Evolutionary conservation across 2,113 vertebrate genomes (phyloP).

Genomic region (Ptyas mucosa): DNA sequence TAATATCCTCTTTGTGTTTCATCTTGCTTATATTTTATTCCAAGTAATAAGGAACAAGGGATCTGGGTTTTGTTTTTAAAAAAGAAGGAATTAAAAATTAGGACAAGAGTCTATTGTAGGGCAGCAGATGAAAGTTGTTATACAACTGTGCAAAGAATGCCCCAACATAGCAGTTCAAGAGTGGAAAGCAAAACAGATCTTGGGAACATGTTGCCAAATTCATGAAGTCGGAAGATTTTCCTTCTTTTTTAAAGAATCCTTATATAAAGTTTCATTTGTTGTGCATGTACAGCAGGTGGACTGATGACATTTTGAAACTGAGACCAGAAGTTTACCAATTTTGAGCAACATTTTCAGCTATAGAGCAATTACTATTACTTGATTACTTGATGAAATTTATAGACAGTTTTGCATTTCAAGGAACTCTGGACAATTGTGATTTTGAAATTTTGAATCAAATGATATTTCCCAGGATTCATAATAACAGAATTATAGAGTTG

Average conservation of each 20-base stretch:
- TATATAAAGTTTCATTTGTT: neutral
- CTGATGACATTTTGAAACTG: neutral
- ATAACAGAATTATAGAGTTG: too few species aligned
- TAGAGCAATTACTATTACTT: neutral
- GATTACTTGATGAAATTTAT: neutral
- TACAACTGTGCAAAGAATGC: neutral
- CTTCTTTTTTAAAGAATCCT: neutral
- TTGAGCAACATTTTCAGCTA: neutral
- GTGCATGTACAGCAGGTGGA: neutral
- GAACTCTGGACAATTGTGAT: neutral
- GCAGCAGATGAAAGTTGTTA: constrained; percentile 18
- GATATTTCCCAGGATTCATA: neutral
- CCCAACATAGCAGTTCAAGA: neutral
- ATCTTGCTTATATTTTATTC: constrained; percentile 16
- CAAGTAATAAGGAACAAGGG: neutral
- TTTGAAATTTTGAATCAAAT: neutral
- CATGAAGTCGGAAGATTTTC: neutral
- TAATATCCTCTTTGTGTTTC: constrained; percentile 6
- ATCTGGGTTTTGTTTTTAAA: constrained; percentile 1
- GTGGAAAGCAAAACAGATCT: neutral
- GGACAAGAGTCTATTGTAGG: constrained; percentile 16
- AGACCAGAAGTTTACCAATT: neutral
- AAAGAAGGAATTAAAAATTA: neutral
- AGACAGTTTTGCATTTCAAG: neutral
- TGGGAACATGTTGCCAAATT: neutral